Conservation (phyloP, 2,888 invertebrate genomes). For the Elysia crispata region DNA sequence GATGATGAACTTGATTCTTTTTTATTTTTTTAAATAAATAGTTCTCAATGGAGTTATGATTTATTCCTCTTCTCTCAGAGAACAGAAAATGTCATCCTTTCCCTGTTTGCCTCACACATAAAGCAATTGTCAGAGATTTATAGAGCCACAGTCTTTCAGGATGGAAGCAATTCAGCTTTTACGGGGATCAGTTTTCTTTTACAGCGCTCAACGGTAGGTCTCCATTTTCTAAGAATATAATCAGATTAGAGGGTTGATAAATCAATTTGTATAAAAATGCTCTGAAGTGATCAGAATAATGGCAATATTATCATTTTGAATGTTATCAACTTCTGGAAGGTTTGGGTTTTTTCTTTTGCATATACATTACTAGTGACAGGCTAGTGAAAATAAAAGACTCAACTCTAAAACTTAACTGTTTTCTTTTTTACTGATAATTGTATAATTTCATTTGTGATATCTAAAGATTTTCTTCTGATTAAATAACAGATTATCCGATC, state of each 20-base stretch:
- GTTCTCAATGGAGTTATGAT: too few species aligned
- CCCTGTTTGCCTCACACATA: constrained; percentile 97
- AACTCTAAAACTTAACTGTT: too few species aligned
- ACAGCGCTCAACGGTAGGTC: constrained; percentile 69
- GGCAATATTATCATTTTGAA: too few species aligned
- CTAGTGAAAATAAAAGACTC: too few species aligned
- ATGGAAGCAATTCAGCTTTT: constrained; percentile 44
- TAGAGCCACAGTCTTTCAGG: constrained; percentile 63
- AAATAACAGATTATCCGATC: constrained; percentile 40
- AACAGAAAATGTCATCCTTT: constrained; percentile 96
- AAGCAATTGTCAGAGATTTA: constrained; percentile 88
- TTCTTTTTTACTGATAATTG: not conserved
- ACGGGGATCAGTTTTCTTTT: constrained; percentile 71
- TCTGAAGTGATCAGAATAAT: too few species aligned
- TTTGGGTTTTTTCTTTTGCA: too few species aligned
- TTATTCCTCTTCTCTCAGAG: constrained; percentile 77
- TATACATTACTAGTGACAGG: too few species aligned
- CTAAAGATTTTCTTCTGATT: not conserved
- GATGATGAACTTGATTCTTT: too few species aligned
- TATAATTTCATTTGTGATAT: not conserved
- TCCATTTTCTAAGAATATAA: not conserved
- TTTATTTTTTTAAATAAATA: too few species aligned
- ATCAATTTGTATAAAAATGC: too few species aligned
- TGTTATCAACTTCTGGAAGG: too few species aligned
- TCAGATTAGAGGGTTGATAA: too few species aligned